Conservation (phyloP, 2,888 invertebrate species). For the Chymomyza amoena region DNA sequence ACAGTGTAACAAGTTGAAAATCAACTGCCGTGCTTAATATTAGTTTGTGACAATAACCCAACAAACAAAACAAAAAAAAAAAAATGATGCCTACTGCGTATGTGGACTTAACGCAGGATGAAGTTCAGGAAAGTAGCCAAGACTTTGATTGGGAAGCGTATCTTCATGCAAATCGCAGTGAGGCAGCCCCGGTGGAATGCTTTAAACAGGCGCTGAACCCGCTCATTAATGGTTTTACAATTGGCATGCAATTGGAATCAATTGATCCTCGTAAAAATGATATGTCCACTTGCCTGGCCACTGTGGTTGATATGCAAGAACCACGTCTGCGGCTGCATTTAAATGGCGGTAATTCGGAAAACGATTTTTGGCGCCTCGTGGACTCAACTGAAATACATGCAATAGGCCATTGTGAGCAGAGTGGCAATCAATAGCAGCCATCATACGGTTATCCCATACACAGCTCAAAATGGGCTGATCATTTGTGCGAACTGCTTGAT, state of each 20-base stretch:
- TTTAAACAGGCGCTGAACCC: conserved; percentile 92
- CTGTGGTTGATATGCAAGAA: too few relatives aligned
- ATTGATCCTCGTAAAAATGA: conserved; percentile 96
- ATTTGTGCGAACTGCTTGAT: too few relatives aligned
- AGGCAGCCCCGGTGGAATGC: conserved; percentile 90
- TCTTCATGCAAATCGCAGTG: too few relatives aligned
- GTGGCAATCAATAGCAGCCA: conserved; percentile 95
- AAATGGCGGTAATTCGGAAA: conserved; percentile 97
- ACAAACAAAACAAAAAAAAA: too few relatives aligned
- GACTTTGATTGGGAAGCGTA: too few relatives aligned
- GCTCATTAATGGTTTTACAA: conserved; percentile 94
- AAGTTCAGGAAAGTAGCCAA: too few relatives aligned
- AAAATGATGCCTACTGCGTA: too few relatives aligned
- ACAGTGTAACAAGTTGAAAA: too few relatives aligned
- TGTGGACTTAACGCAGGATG: too few relatives aligned
- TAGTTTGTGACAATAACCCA: too few relatives aligned
- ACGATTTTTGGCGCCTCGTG: conserved; percentile 98
- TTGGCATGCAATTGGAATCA: conserved; percentile 97
- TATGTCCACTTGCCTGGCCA: conserved; percentile 97
- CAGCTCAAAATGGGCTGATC: conserved; percentile 98
- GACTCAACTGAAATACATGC: conserved; percentile 97
- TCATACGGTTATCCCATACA: conserved; percentile 97
- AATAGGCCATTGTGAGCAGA: conserved; percentile 95
- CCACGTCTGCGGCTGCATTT: too few relatives aligned
- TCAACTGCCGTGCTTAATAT: too few relatives aligned